A percentile compares a stretch with the other conserved stretches of the same genome.
These are phyloP conservation scores for Tolmerus cingulatus DNA, from an alignment of 2,888 invertebrate species.

Conservation along the genomic window DNA sequence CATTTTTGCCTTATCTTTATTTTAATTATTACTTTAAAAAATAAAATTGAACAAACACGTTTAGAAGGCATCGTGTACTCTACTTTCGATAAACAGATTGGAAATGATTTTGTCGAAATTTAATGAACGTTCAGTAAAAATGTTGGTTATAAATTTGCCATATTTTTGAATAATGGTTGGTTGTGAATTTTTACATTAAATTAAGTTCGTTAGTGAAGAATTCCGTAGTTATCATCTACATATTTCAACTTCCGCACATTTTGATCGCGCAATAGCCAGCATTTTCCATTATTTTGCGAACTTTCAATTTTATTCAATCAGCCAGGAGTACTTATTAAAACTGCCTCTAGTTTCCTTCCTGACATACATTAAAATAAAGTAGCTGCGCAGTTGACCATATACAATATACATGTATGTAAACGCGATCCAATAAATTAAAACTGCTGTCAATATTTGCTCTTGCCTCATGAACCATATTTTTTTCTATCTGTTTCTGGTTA, in stretches of 20 bases:
- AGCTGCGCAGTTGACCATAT: not conserved
- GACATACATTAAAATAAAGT: not conserved
- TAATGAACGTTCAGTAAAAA: too few species aligned
- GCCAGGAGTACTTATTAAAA: not conserved
- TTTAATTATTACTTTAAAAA: too few species aligned
- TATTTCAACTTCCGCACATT: not conserved
- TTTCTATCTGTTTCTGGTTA: not conserved
- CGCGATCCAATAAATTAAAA: not conserved
- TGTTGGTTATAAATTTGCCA: too few species aligned
- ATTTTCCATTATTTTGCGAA: not conserved
- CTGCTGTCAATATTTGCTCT: not conserved
- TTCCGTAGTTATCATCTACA: not conserved
- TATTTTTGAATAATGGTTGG: too few species aligned
- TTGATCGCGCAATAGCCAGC: not conserved
- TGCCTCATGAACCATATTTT: not conserved
- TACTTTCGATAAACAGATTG: too few species aligned
- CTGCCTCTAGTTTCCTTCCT: not conserved
- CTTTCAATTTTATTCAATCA: not conserved
- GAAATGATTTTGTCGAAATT: too few species aligned
- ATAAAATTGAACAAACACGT: too few species aligned
- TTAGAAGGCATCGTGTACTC: too few species aligned
- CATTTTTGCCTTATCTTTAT: too few species aligned
- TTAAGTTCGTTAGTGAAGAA: not conserved
- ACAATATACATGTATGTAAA: not conserved
- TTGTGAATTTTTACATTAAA: not conserved